Conservation (phyloP, 2,797 vertebrate species). For the Remorina albescens region DNA sequence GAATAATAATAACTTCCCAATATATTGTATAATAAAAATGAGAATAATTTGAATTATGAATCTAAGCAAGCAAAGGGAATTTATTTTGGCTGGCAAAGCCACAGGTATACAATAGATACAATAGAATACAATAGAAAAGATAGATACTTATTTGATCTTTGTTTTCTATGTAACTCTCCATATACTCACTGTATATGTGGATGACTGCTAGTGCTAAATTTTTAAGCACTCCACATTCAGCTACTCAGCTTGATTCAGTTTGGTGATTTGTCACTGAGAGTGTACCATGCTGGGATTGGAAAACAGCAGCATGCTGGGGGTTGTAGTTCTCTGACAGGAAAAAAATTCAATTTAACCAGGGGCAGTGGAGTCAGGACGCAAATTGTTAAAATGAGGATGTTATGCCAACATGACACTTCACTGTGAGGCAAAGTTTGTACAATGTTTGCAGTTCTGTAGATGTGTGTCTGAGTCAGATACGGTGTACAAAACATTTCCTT, state of each 20-base stretch:
- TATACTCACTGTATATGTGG: slow-evolving; percentile 5
- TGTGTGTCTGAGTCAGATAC: slow-evolving; percentile 43
- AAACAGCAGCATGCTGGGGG: slow-evolving; percentile 53
- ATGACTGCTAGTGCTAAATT: slow-evolving; percentile 21
- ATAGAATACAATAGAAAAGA: no score
- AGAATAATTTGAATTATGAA: slow-evolving; percentile 3
- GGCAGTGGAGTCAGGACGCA: slow-evolving; percentile 46
- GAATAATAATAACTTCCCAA: neutral
- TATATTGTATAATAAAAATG: neutral
- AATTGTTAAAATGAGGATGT: slow-evolving; percentile 60
- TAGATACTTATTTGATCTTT: neutral
- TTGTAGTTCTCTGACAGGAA: slow-evolving; percentile 60
- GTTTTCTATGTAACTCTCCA: slow-evolving; percentile 9
- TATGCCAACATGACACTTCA: slow-evolving; percentile 52
- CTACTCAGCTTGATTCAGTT: slow-evolving; percentile 49
- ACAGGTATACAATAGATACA: no score
- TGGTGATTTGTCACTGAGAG: slow-evolving; percentile 45
- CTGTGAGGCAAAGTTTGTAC: slow-evolving; percentile 63
- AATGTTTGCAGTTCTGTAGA: slow-evolving; percentile 38
- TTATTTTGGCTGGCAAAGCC: neutral
- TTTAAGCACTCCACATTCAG: slow-evolving; percentile 42
- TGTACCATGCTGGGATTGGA: slow-evolving; percentile 42
- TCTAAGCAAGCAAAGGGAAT: neutral
- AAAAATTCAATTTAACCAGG: slow-evolving; percentile 59
- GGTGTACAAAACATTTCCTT: slow-evolving; percentile 58